phyloP scores from a whole-genome alignment of 2,113 vertebrate species.

The Circaetus cinerascens region DNA sequence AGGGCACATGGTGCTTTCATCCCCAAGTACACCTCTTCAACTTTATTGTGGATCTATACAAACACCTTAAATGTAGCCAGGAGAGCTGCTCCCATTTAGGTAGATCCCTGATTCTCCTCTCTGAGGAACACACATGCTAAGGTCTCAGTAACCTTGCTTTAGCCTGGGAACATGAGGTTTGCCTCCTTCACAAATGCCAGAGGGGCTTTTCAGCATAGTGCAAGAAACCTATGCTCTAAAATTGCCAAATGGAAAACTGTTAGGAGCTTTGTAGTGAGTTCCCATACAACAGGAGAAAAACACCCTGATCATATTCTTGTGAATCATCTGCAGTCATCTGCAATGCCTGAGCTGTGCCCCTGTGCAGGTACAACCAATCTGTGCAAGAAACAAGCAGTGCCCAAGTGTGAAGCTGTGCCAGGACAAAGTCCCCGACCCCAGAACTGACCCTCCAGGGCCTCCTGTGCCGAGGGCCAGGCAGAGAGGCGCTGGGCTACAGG shows the following conservation, averaged over 20 bases:
- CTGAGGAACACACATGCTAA: background rate
- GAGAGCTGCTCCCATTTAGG: background rate
- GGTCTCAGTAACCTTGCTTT: background rate
- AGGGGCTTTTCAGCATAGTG: background rate
- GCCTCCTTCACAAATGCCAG: background rate
- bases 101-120: background rate
- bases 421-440: background rate
- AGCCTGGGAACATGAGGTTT: background rate
- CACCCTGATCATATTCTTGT: background rate
- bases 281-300: background rate
- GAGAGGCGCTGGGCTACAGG: background rate
- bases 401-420: background rate
- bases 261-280: background rate
- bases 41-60: background rate
- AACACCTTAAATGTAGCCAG: background rate
- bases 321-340: background rate
- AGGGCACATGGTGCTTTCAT: background rate
- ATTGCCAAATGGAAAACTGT: background rate
- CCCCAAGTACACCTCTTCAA: background rate
- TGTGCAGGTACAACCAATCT: background rate
- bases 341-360: background rate
- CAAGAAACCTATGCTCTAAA: background rate
- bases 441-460: background rate
- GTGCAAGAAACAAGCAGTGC: background rate
- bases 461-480: background rate